A percentile compares a stretch with the other conserved stretches of the same genome.
Conservation (phyloP, 2,888 invertebrate species). For the Erebia epiphron region DNA sequence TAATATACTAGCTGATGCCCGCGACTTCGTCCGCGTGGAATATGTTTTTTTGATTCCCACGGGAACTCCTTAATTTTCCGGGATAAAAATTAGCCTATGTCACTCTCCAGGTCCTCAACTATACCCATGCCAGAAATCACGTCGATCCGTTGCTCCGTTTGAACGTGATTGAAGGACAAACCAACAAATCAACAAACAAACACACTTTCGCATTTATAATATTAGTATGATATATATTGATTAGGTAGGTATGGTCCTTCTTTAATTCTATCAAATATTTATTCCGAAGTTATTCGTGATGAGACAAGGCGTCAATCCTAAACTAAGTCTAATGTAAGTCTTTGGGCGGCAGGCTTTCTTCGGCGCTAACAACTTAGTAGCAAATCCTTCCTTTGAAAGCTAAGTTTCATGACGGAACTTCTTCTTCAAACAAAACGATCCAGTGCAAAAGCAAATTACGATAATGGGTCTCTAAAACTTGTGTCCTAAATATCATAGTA, state of each 20-base stretch:
- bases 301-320: background rate
- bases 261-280: background rate
- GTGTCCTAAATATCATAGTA: background rate
- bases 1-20: no score
- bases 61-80: no score
- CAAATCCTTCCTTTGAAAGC: conserved; percentile 10
- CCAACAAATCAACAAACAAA: no score
- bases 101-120: no score
- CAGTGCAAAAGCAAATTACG: background rate
- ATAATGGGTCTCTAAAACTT: conserved; percentile 1
- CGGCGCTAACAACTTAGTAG: conserved; percentile 2
- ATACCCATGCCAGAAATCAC: no score
- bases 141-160: no score
- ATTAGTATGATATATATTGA: no score
- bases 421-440: background rate
- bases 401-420: conserved; percentile 9
- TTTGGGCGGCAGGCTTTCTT: background rate
- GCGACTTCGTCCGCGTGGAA: no score
- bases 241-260: background rate
- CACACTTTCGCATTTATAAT: no score
- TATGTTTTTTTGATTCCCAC: no score
- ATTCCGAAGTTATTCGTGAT: background rate
- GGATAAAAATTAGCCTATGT: no score
- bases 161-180: no score
- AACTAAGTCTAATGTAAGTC: background rate